Evolutionary conservation across 1,140 invertebrate genomes (phyloP).

Genomic region (Cyclina sinensis): DNA sequence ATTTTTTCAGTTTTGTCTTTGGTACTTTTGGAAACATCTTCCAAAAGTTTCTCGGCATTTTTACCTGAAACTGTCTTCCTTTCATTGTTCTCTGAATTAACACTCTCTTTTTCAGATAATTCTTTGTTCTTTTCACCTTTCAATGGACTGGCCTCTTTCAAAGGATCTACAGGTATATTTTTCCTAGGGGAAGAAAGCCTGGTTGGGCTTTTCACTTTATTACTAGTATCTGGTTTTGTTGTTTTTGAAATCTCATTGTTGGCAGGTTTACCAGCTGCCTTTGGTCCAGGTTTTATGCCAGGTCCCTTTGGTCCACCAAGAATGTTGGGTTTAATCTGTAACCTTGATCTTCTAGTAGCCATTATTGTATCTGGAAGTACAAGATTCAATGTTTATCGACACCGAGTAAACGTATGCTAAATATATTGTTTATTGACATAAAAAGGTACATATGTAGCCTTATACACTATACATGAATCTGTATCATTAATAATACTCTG

Average conservation of each 20-base stretch:
- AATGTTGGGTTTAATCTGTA: conserved; percentile 63
- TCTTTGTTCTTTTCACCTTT: neutral
- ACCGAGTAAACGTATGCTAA: no score
- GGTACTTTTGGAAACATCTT: neutral
- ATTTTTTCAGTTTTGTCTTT: neutral
- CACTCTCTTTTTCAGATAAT: neutral
- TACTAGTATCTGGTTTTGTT: neutral
- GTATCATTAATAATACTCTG: no score
- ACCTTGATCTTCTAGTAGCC: conserved; percentile 47
- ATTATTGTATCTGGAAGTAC: neutral
- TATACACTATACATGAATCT: no score
- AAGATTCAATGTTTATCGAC: no score
- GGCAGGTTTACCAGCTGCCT: neutral
- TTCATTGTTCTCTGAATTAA: neutral
- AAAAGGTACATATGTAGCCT: no score
- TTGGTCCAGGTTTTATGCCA: neutral
- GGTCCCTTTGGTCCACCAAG: conserved; percentile 11
- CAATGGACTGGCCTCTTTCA: neutral
- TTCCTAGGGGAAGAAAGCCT: neutral
- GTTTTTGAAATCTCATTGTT: neutral
- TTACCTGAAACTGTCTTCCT: neutral
- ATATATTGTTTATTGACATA: no score
- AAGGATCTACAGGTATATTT: neutral
- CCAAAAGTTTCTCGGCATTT: neutral
- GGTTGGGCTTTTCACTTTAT: conserved; percentile 2